Evolutionary conservation across 2,113 vertebrate species (phyloP).

Genomic region (Cacatua alba): DNA sequence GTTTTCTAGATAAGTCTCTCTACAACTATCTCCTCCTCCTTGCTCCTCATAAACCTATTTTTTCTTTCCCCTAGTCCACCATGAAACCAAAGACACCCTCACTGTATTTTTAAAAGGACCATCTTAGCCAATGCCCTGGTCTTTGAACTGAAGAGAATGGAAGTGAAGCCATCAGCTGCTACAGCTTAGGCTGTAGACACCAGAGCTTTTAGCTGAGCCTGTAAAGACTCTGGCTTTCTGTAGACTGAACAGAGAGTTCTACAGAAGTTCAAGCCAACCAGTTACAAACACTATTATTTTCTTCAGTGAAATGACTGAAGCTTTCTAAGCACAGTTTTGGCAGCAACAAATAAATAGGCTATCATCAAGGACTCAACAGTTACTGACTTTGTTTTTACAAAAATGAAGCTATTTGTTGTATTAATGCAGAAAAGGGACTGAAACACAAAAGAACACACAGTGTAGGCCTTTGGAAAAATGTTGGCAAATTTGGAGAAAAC

Average conservation of each 20-base stretch:
- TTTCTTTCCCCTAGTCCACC: neutral
- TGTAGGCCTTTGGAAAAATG: neutral
- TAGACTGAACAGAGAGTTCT: neutral
- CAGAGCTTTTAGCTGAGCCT: neutral
- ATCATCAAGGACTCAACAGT: slow-evolving; percentile 6
- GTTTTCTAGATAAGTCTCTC: neutral
- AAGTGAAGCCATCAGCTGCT: neutral
- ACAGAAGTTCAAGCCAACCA: slow-evolving; percentile 12
- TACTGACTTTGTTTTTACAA: slow-evolving; percentile 7
- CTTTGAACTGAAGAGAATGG: neutral
- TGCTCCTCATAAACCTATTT: neutral
- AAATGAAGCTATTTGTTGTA: neutral
- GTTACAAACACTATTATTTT: neutral
- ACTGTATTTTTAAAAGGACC: neutral
- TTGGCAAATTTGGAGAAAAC: neutral
- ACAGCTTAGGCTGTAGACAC: neutral
- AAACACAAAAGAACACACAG: neutral
- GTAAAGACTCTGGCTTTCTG: neutral
- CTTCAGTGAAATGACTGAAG: neutral
- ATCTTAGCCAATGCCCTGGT: neutral
- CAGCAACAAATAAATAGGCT: slow-evolving; percentile 18
- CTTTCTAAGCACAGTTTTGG: slow-evolving; percentile 19
- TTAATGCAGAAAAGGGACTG: neutral
- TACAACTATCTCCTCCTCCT: neutral
- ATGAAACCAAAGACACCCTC: neutral